These are phyloP conservation scores for Trisateles emortualis DNA, from an alignment of 2,888 invertebrate species.

Conservation along the genomic window DNA sequence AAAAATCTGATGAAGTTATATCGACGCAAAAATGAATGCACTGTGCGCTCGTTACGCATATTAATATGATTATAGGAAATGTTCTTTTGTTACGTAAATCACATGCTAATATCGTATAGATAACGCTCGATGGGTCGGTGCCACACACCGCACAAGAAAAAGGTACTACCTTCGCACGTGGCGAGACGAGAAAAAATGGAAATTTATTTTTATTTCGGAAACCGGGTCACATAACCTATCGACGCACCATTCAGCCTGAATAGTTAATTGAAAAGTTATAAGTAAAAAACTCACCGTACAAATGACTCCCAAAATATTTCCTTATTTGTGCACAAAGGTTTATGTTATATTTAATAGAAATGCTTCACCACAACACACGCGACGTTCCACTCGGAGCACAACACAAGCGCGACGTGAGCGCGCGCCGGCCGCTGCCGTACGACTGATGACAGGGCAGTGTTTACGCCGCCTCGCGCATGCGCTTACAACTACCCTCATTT, in stretches of 20 bases:
- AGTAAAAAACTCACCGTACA: conserved; percentile 59
- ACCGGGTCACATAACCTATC: conserved; percentile 50
- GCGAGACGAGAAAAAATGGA: conserved; percentile 38
- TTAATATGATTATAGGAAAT: conserved; percentile 46
- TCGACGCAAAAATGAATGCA: conserved; percentile 16
- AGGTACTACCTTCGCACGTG: conserved; percentile 29
- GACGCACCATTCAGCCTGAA: conserved; percentile 16
- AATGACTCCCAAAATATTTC: conserved; percentile 56
- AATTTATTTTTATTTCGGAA: conserved; percentile 53
- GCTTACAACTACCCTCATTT: conserved; percentile 64
- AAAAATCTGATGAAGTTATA: conserved; percentile 14
- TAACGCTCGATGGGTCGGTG: conserved; percentile 8
- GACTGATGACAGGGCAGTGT: conserved; percentile 70
- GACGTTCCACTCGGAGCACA: conserved; percentile 42
- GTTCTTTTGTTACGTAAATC: conserved; percentile 49
- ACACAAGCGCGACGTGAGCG: conserved; percentile 41
- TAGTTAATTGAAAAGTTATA: not conserved
- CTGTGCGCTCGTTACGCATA: conserved; percentile 17
- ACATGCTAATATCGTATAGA: conserved; percentile 32
- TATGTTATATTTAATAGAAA: conserved; percentile 45
- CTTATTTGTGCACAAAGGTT: conserved; percentile 52
- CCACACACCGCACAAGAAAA: conserved; percentile 9
- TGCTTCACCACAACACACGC: conserved; percentile 69
- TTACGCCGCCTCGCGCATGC: conserved; percentile 76
- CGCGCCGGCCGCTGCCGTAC: conserved; percentile 63